Percentiles rank a stretch among this genome's conserved stretches.
Evolutionary conservation across 2,888 invertebrate species (phyloP).

Genomic region (Sympetrum striolatum): DNA sequence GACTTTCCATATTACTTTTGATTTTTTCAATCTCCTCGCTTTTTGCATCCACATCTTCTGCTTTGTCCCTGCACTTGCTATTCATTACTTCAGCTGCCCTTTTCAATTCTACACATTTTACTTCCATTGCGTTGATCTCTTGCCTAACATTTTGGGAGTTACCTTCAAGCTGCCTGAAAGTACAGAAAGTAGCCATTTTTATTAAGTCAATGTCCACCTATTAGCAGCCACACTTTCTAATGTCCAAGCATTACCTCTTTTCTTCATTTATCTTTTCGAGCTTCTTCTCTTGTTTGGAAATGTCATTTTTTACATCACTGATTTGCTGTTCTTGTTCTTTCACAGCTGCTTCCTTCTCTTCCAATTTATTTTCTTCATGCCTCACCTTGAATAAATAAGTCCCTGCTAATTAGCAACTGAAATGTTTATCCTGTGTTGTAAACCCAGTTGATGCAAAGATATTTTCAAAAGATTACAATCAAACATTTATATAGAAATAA

Average conservation of each 20-base stretch:
- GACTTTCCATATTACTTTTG: not conserved
- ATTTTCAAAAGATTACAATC: not conserved
- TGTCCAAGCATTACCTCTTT: slow-evolving; percentile 56
- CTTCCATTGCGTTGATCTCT: slow-evolving; percentile 45
- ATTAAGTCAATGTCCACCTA: slow-evolving; percentile 16
- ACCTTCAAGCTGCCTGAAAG: slow-evolving; percentile 50
- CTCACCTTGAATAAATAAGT: slow-evolving; percentile 52
- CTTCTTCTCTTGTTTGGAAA: slow-evolving; percentile 47
- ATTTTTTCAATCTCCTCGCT: not conserved
- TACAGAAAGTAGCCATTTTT: slow-evolving; percentile 46
- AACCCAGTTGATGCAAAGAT: not conserved
- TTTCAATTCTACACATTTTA: slow-evolving; percentile 54
- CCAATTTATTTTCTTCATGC: slow-evolving; percentile 58
- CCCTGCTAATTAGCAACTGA: not conserved
- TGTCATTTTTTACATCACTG: not conserved
- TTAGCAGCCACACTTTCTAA: slow-evolving; percentile 56
- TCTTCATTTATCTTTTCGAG: slow-evolving; percentile 51
- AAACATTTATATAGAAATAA: no score
- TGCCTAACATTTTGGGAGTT: slow-evolving; percentile 52
- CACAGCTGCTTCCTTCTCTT: slow-evolving; percentile 56
- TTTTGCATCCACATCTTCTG: slow-evolving; percentile 49
- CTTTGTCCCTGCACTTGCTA: slow-evolving; percentile 56
- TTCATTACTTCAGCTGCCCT: slow-evolving; percentile 53
- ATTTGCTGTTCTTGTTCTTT: slow-evolving; percentile 49
- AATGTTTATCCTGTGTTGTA: not conserved